Percentiles rank a stretch among this genome's conserved stretches.
These are phyloP conservation scores for Bubo blakistoni DNA, from an alignment of 2,113 vertebrate genomes.

Conservation along the genomic window DNA sequence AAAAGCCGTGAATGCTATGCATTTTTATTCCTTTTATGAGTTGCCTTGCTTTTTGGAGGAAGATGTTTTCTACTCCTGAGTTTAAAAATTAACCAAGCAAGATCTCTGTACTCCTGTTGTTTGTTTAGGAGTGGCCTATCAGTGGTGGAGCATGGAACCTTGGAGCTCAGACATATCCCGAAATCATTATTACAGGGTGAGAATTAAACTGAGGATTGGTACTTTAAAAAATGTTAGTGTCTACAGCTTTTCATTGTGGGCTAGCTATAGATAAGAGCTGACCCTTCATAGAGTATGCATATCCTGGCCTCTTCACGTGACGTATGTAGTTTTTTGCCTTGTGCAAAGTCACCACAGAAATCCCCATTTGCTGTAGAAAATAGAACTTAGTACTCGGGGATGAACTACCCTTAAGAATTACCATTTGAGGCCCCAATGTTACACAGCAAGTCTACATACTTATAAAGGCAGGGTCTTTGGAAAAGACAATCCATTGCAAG, in stretches of 20 bases:
- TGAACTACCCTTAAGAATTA: background rate
- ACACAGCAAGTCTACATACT: background rate
- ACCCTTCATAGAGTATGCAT: background rate
- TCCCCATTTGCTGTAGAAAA: background rate
- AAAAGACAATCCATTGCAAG: background rate
- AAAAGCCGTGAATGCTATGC: background rate
- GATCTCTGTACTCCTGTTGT: background rate
- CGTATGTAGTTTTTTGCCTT: background rate
- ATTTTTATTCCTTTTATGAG: background rate
- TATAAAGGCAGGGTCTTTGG: background rate
- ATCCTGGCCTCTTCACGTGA: background rate
- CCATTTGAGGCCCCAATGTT: background rate
- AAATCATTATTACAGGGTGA: constrained; percentile 98
- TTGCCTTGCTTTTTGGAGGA: background rate
- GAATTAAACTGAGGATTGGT: constrained; percentile 50
- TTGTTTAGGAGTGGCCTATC: constrained; percentile 92
- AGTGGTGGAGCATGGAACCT: constrained; percentile 93
- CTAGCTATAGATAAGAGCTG: background rate
- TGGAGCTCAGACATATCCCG: constrained; percentile 91
- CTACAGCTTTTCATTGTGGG: background rate
- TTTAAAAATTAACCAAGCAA: background rate
- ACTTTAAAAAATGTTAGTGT: background rate
- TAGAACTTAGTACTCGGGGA: background rate
- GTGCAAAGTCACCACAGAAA: background rate
- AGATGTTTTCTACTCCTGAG: background rate